These are phyloP conservation scores for Lophura nycthemera DNA, from an alignment of 2,113 vertebrate genomes.

Conservation along the genomic window DNA sequence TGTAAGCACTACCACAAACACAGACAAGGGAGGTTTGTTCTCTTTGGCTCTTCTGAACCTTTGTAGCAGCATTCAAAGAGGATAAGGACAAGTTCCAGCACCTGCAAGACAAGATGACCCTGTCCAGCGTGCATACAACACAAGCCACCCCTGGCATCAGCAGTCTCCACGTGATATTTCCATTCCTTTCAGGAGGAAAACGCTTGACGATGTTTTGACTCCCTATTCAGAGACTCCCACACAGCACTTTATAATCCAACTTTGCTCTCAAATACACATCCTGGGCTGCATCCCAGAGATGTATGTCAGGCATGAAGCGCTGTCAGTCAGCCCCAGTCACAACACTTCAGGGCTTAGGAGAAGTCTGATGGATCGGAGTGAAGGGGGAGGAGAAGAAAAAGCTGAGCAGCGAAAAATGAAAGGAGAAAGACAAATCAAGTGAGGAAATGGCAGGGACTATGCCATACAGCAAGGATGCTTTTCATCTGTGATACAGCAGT, in stretches of 20 bases:
- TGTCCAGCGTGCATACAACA: not conserved
- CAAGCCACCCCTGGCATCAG: not conserved
- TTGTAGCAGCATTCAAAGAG: not conserved
- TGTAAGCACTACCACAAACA: not conserved
- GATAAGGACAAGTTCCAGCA: not conserved
- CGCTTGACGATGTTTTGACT: constrained; percentile 72
- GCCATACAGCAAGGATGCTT: not conserved
- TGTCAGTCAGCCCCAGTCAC: constrained; percentile 77
- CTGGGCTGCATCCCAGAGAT: constrained; percentile 63
- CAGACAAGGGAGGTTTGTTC: not conserved
- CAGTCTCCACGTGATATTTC: not conserved
- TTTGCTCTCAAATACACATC: constrained; percentile 66
- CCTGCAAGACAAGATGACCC: not conserved
- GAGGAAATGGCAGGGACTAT: not conserved
- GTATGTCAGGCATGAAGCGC: constrained; percentile 53
- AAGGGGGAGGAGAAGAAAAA: constrained; percentile 2
- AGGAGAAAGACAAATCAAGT: constrained; percentile 42
- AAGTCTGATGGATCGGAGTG: not conserved
- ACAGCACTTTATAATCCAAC: constrained; percentile 58
- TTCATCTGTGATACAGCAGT: not conserved
- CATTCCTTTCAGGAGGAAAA: constrained; percentile 27
- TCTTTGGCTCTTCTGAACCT: not conserved
- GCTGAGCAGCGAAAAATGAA: not conserved
- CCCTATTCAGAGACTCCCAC: constrained; percentile 66
- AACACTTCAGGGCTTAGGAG: constrained; percentile 67